Conservation (phyloP, 2,888 invertebrate genomes). For the Nomada ferruginata region DNA sequence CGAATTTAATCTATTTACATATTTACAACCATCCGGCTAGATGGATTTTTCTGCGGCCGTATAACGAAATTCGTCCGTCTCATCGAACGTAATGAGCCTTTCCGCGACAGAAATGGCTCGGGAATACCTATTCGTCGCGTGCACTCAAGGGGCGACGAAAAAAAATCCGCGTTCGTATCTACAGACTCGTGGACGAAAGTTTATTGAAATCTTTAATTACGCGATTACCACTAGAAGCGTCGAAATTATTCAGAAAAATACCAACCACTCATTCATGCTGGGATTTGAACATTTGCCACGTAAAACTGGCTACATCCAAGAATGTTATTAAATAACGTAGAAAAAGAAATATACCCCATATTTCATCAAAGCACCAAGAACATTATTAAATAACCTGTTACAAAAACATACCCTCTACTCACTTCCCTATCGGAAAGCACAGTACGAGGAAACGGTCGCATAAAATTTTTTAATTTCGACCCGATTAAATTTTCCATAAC, state of each 20-base stretch:
- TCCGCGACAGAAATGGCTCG: conserved; percentile 59
- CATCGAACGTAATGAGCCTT: conserved; percentile 60
- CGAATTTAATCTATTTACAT: conserved; percentile 61
- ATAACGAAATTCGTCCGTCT: conserved; percentile 62
- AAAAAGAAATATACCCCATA: too few species aligned
- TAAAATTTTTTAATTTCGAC: too few species aligned
- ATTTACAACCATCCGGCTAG: conserved; percentile 41
- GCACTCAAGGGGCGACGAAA: conserved; percentile 50
- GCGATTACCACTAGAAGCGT: conserved; percentile 12
- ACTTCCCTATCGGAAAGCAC: too few species aligned
- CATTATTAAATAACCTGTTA: too few species aligned
- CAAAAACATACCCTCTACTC: too few species aligned
- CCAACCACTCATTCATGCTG: not conserved
- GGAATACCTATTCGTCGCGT: conserved; percentile 57
- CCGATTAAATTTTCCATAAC: too few species aligned
- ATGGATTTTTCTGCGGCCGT: conserved; percentile 45
- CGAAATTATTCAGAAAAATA: conserved; percentile 13
- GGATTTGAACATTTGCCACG: not conserved
- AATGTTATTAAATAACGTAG: too few species aligned
- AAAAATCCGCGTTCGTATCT: conserved; percentile 40
- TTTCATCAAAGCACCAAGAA: too few species aligned
- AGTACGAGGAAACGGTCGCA: too few species aligned
- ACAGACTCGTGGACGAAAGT: conserved; percentile 20
- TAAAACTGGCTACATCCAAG: not conserved
- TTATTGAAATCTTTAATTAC: conserved; percentile 49